phyloP scores from a whole-genome alignment of 2,797 vertebrate genomes.

The Eleutherodactylus coqui region DNA sequence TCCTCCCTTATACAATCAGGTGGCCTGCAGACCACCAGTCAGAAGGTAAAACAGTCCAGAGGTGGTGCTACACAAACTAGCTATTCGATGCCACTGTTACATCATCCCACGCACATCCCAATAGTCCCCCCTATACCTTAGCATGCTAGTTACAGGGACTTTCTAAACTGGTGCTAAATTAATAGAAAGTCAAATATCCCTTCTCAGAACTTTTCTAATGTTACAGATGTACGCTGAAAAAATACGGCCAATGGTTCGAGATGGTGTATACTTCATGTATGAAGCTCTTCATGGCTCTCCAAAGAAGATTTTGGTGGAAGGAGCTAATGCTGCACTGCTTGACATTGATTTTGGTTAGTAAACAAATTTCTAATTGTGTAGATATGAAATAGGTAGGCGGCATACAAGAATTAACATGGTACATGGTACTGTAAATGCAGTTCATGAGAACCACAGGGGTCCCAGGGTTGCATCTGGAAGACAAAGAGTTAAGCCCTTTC shows the following conservation, averaged over 20 bases:
- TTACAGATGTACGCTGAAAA: constrained; percentile 89
- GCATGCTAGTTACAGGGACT: background rate
- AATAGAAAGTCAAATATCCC: background rate
- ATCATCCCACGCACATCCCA: no score
- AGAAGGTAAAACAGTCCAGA: no score
- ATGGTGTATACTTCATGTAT: constrained; percentile 97
- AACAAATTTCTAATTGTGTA: background rate
- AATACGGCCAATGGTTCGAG: constrained; percentile 95
- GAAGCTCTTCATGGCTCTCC: constrained; percentile 91
- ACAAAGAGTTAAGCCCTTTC: no score
- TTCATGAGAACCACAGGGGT: no score
- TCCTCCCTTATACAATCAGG: no score
- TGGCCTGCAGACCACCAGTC: no score
- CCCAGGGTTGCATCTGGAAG: no score
- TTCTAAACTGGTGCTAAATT: background rate
- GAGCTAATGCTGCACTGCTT: constrained; percentile 95
- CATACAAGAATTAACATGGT: no score
- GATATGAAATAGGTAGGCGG: background rate
- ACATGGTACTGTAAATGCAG: no score
- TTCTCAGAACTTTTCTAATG: background rate
- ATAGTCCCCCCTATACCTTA: no score
- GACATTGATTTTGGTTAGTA: constrained; percentile 96
- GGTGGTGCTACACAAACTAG: no score
- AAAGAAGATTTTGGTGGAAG: constrained; percentile 97
- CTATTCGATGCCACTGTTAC: no score